Evolutionary conservation across 2,113 vertebrate species (phyloP), one percentile per base, ranked within the genome.

Genomic region (Chionomys nivalis): DNA sequence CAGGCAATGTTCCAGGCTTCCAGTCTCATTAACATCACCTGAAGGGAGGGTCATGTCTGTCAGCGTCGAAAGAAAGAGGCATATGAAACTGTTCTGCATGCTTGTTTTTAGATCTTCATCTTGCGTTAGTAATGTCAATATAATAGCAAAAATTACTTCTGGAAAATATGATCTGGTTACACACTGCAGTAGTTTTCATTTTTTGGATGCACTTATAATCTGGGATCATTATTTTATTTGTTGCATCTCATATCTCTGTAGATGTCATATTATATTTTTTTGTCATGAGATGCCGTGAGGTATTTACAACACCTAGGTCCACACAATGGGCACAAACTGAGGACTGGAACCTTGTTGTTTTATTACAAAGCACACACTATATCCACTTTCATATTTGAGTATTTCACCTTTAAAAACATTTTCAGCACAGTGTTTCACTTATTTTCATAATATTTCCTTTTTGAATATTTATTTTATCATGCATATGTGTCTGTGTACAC

Each of bases 191-290:
- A n/a, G 24, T 70, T 70, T 24, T 8, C 7, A 87, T 72, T 85
- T 91, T 76, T 9, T 89, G 42, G 42, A 44, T 36, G 52, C 5
- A 77, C 66, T 65, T 92, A 61, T 76, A 66, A 24, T 7, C 14
- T 42, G 3, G 26, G 17, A 61, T 81, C 47, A 89, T 91, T 66
- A 91, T 91, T 95, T 85, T 44, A 63, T 89, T 86, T 89, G n/a
- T 68, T 92, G 23, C 33, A 31, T 39, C 31, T 83, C 36, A 89
- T 31, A 79, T 39, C 8, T 3, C 49, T 36, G 9, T 65, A 19
- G 36, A 66, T 12, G 49, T 61, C 7, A 58, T 65, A 85, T 82
- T 26, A 95, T 36, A 16, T 61, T 68, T 88, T 83, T 95, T 87
- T 87, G 7, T 28, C 31, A n/a, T 78, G 36, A 87, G 11, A 87